phyloP scores from a whole-genome alignment of 2,888 invertebrate genomes.

The Cremastinae sp. region DNA sequence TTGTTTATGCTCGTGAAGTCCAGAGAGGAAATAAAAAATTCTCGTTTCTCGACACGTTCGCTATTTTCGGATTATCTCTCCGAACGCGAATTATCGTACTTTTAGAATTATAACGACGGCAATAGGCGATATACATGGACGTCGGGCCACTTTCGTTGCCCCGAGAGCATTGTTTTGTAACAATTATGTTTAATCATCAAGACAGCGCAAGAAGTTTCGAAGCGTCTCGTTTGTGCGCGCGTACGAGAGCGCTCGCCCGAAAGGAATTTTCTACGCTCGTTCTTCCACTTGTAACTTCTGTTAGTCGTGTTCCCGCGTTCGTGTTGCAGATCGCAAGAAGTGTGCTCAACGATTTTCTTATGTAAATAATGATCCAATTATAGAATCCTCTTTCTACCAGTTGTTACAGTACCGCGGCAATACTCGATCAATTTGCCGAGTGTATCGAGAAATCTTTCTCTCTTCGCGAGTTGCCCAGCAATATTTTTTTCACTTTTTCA shows the following conservation, averaged over 20 bases:
- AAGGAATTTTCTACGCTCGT: constrained; percentile 40
- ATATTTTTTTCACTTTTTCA: constrained; percentile 14
- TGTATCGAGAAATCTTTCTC: constrained; percentile 38
- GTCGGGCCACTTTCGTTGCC: constrained; percentile 6
- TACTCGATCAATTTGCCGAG: constrained; percentile 59
- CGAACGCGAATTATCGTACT: constrained; percentile 20
- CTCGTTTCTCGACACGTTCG: too few species aligned
- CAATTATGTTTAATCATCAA: constrained; percentile 54
- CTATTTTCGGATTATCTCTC: constrained; percentile 9
- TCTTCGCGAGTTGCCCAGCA: constrained; percentile 14
- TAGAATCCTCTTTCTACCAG: constrained; percentile 52
- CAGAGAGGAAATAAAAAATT: not conserved
- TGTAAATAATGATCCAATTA: constrained; percentile 62
- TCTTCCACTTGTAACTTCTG: constrained; percentile 49
- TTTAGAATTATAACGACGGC: constrained; percentile 15
- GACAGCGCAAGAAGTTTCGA: constrained; percentile 21
- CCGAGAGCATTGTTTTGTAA: constrained; percentile 43
- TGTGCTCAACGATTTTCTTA: constrained; percentile 58
- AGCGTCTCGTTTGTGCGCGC: constrained; percentile 24
- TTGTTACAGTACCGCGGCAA: constrained; percentile 51
- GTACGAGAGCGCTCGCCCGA: constrained; percentile 16
- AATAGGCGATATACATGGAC: not conserved
- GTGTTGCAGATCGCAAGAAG: constrained; percentile 39
- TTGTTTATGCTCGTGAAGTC: too few species aligned
- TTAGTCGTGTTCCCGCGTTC: constrained; percentile 35